Percentiles rank a stretch among this genome's conserved stretches.
Evolutionary conservation across 2,797 vertebrate species (phyloP).

Genomic region (Malurus splendens): DNA sequence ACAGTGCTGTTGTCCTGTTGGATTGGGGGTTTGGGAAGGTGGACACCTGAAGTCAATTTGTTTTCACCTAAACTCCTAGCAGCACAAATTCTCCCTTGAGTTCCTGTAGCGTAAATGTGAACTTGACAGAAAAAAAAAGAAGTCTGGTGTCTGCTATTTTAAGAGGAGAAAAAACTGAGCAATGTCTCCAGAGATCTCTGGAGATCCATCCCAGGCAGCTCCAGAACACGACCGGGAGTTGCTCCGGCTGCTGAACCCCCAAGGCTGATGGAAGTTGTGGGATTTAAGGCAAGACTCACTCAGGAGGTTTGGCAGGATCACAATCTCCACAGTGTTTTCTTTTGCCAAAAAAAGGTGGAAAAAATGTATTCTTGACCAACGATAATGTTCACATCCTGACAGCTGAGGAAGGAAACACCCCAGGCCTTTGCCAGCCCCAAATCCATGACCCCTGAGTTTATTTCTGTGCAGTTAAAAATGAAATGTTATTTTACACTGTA

Average conservation of each 20-base stretch:
- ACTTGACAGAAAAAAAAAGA: not conserved
- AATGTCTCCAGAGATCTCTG: not conserved
- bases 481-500: rapidly evolving
- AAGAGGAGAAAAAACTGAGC: not conserved
- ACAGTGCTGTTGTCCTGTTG: rapidly evolving
- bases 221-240: rapidly evolving
- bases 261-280: rapidly evolving
- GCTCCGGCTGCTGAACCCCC: rapidly evolving
- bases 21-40: not conserved
- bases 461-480: not conserved
- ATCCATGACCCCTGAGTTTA: not conserved
- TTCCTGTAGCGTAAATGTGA: not conserved
- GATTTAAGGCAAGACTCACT: not conserved
- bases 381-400: not conserved
- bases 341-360: not conserved
- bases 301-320: rapidly evolving
- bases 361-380: not conserved
- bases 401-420: not conserved
- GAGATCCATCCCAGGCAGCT: not conserved
- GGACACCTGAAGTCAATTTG: not conserved
- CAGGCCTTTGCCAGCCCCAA: not conserved
- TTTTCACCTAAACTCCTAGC: not conserved
- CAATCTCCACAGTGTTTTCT: not conserved
- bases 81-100: not conserved
- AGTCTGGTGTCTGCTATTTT: not conserved